Base-by-base conservation (phyloP, 2,797 vertebrate species). In the Oceanodroma leucorhoa region DNA sequence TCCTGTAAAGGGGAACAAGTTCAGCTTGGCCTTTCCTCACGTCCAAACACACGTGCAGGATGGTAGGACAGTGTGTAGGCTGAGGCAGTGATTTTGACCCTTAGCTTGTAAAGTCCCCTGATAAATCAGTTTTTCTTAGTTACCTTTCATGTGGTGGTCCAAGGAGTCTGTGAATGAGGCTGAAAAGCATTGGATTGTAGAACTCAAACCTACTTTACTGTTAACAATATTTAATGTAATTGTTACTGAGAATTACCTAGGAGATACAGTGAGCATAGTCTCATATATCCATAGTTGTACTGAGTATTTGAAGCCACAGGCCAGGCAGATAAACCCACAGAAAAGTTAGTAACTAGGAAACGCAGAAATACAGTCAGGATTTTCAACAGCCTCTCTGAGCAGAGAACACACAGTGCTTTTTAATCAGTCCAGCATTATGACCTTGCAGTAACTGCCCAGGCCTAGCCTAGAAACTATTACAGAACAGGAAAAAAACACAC, bases 41-140 rank as follows among this genome's bases (percentile, higher is more conserved):
- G 1, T n/a, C 64, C 40, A 5, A 46, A 6, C 11, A 38, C n/a
- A 1, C 1, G 2, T 14, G 23, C 41, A 6, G 46, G 16, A 7
- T 22, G 45, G 18, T 0, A 20, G 51, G 71, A 18, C n/a, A 4
- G 27, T 1, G 3, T 0, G 0, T 2, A 14, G 51, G 41, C 6
- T 36, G 19, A 40, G 36, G 51, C 53, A 8, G 53, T 7, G 10
- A 12, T 43, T 32, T 40, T 61, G 64, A 43, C 64, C 55, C 23
- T 46, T 40, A 5, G 9, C 30, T 82, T 48, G 13, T 5, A 43
- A 30, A 40, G 29, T 41, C 23, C 26, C 20, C 30, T 0, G 0
- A 14, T 61, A 8, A 40, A 36, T 11, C 5, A 30, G 1, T 51
- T 72, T 78, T 55, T 19, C 1, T 8, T 65, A 15, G 57, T 54